Evolutionary conservation across 1,140 invertebrate genomes (phyloP), one percentile per base, ranked within the genome.

Genomic region (Drosophila cardini): DNA sequence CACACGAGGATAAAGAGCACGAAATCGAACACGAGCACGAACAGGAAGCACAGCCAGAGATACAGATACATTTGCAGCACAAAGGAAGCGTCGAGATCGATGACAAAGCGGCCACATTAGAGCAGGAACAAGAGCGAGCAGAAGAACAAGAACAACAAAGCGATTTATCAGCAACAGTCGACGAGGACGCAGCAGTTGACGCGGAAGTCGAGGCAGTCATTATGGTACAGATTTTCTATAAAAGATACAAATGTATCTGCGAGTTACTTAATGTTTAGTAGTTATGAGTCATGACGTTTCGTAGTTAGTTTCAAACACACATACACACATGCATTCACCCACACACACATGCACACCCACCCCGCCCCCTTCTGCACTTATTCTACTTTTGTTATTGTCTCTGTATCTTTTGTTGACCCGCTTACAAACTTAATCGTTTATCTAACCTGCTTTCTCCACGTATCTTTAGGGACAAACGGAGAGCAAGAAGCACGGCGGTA

Each of bases 401-500:
- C 30, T 40, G 38, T 69, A 50, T 76, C 64, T 68, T 80, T 72
- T 75, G 43, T 84, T 80, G 76, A 90, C 77, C 76, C 61, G 65
- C 67, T 78, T 80, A 58, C 75, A 69, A 26, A 70, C 34, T 55
- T 72, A 90, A 90, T 76, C 68, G 56, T 45, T 64, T 55, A 15
- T 15, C 45, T 56, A 64, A 67, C 62, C 67, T 32, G 43, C 40
- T 58, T 52, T 65, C 43, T 18, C 5, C 10, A 10, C 9, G 13
- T 11, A 34, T 2, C 30, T 50, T 42, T 62, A 92, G 92, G 92
- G 92, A 68, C 91, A 92, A 79, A 67, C 90, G 50, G 92, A 92
- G 78, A 92, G 91, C 78, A 92, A 92, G 74, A 92, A 91, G 50
- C 78, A 81, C 21, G 79, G 75, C 61, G 67, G 83, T 67, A 86